phyloP scores from a whole-genome alignment of 2,797 vertebrate species.

The Borostomias antarcticus region DNA sequence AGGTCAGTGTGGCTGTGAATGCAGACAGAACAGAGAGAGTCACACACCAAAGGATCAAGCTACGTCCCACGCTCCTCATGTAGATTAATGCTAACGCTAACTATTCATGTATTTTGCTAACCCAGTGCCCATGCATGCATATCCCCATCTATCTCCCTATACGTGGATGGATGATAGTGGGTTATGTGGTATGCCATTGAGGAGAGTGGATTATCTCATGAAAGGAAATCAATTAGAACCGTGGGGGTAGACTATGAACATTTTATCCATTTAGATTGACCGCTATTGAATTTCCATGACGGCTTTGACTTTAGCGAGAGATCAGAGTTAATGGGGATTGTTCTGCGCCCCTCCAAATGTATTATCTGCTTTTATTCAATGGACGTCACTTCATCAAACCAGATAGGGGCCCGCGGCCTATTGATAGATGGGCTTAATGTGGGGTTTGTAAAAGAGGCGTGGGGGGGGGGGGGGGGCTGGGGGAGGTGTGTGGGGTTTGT shows the following conservation, averaged over 20 bases:
- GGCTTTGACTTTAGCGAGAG: constrained; percentile 92
- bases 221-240: constrained; percentile 99
- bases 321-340: constrained; percentile 98
- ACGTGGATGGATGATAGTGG: constrained; percentile 79
- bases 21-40: constrained; percentile 78
- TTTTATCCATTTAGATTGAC: constrained; percentile 98
- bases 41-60: constrained; percentile 75
- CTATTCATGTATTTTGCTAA: constrained; percentile 80
- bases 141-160: no score
- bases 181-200: constrained; percentile 83
- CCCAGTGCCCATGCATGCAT: no score
- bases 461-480: constrained; percentile 36
- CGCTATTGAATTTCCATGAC: constrained; percentile 99
- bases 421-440: constrained; percentile 98
- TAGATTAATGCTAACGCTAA: constrained; percentile 83
- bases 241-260: constrained; percentile 96
- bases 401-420: constrained; percentile 93
- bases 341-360: constrained; percentile 97
- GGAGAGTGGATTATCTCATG: constrained; percentile 95
- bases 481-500: constrained; percentile 82
- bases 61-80: constrained; percentile 79
- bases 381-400: constrained; percentile 99
- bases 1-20: constrained; percentile 81
- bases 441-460: constrained; percentile 77
- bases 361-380: constrained; percentile 98